A percentile compares a stretch with the other conserved stretches of the same genome.
These are phyloP conservation scores for Stichopus chloronotus DNA, from an alignment of 35 echinoderm and acorn worm genomes.

Conservation along the genomic window DNA sequence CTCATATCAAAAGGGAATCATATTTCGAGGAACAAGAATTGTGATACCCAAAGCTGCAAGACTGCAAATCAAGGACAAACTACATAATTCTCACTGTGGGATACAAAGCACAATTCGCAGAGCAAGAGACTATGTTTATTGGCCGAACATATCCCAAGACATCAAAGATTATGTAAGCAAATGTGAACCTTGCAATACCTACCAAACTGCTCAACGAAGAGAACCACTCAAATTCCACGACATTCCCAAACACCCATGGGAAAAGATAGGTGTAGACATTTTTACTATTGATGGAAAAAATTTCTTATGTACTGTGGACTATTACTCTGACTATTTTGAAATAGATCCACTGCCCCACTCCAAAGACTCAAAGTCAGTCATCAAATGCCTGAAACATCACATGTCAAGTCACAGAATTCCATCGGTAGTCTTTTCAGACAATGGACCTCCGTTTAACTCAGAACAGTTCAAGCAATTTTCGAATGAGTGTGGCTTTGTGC, in stretches of 20 bases:
- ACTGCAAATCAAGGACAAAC: background rate
- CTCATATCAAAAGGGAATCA: constrained; percentile 5
- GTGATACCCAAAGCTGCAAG: constrained; percentile 7
- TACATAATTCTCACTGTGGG: background rate
- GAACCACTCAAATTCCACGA: background rate
- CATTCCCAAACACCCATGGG: too few relatives aligned
- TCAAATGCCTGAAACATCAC: constrained; percentile 55
- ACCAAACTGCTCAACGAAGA: background rate
- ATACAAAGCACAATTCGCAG: background rate
- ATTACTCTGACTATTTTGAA: constrained; percentile 72
- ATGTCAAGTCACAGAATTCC: constrained; percentile 69
- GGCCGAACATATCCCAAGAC: background rate
- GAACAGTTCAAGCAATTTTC: constrained; percentile 39
- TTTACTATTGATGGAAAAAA: constrained; percentile 51
- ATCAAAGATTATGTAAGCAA: background rate
- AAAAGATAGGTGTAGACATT: constrained; percentile 17
- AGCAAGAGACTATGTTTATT: constrained; percentile 15
- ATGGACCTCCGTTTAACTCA: constrained; percentile 60
- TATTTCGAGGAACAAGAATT: constrained; percentile 16
- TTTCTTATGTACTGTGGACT: constrained; percentile 69
- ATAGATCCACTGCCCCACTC: constrained; percentile 33
- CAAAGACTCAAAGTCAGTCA: constrained; percentile 27
- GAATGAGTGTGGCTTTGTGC: background rate
- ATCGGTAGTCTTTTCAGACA: background rate
- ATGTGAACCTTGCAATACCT: background rate